Evolutionary conservation across 2,888 invertebrate genomes (phyloP), one percentile per base, ranked within the genome.

Genomic region (Drosophila neutralis): DNA sequence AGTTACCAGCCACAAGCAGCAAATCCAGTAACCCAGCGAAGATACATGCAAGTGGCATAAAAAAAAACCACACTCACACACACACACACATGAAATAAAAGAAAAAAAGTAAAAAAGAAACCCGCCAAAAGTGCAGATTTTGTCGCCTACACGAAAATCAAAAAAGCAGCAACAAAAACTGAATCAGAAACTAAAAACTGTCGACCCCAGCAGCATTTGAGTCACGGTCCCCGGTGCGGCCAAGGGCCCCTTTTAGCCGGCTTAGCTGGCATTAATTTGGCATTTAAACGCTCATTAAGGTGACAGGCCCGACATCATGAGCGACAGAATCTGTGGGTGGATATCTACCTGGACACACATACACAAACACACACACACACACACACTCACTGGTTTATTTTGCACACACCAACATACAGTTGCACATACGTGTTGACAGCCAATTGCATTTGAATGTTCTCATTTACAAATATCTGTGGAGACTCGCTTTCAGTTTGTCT

Each of bases 251-350:
- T 11, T 35, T 54, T 40, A 52, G 68, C 53, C 52, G 51, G 65
- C 58, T 51, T 21, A 36, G 67, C 61, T 73, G 82, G 68, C 82
- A 68, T 77, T 85, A 87, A 87, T 87, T 86, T 86, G 85, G 78
- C 88, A 85, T 84, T 84, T 87, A 82, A 80, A 66, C 69, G 69
- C 83, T 87, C 82, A 84, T 84, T 87, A 87, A 80, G 83, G 75
- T 74, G 88, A 85, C 84, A 84, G 52, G 56, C 69, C 62, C 52
- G 76, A 82, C 79, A 72, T 61, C 67, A 57, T 69, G 86, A 82
- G 72, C 85, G 82, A 86, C 83, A 83, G 83, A 70, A 83, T 86
- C 73, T 61, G 83, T 86, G 87, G 87, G 87, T 76, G 82, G 70
- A 76, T 68, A 80, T 78, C 76, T 45, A 51, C 15, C 69, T 45